Conservation (phyloP, 2,888 invertebrate species). For the Caenorhabditis sp. region DNA sequence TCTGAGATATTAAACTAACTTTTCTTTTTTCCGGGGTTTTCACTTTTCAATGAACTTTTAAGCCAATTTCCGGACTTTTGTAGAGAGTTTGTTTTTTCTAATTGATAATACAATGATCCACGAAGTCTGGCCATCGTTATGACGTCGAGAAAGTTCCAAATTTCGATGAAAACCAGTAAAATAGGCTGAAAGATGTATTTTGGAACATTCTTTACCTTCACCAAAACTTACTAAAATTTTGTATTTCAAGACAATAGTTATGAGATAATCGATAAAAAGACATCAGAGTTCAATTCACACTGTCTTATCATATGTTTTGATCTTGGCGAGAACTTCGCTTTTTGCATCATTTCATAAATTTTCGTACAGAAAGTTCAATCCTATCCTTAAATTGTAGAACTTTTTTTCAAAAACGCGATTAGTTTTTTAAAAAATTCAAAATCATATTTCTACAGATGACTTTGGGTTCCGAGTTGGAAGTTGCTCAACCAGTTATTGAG, state of each 20-base stretch:
- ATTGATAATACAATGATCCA: too few relatives aligned
- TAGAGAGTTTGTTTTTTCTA: too few relatives aligned
- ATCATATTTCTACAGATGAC: slow-evolving; percentile 24
- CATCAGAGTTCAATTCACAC: background rate
- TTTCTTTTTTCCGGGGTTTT: background rate
- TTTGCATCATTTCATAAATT: background rate
- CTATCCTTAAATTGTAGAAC: too few relatives aligned
- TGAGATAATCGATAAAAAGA: too few relatives aligned
- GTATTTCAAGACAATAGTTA: too few relatives aligned
- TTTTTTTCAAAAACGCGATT: too few relatives aligned
- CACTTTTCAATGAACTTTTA: background rate
- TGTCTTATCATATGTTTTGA: background rate
- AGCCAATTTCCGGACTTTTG: background rate
- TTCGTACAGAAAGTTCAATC: background rate
- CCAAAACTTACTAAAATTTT: too few relatives aligned
- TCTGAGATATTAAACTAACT: background rate
- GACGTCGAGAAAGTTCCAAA: background rate
- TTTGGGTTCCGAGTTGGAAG: slow-evolving; percentile 36
- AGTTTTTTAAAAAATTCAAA: background rate
- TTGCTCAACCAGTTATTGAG: slow-evolving; percentile 10
- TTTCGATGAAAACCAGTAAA: too few relatives aligned
- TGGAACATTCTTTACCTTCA: too few relatives aligned
- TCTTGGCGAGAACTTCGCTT: background rate
- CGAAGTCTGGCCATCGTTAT: too few relatives aligned
- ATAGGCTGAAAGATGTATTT: too few relatives aligned